A percentile compares a stretch with the other conserved stretches of the same genome.
Evolutionary conservation across 2,797 vertebrate genomes (phyloP).

Genomic region (Ataeniobius toweri): DNA sequence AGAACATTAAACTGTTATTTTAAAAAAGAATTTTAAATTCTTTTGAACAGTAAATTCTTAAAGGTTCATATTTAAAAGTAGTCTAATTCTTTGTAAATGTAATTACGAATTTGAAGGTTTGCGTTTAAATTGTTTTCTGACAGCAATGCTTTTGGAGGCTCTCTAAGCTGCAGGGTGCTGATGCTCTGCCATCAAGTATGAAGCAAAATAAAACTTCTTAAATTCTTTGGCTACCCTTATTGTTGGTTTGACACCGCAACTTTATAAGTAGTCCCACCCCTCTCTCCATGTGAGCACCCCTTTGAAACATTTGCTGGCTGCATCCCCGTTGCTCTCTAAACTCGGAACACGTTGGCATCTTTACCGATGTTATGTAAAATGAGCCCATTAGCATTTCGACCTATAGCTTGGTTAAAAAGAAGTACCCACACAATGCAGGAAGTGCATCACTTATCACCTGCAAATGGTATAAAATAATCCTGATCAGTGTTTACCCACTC

Average conservation of each 20-base stretch:
- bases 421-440: conserved; percentile 46
- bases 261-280: neutral
- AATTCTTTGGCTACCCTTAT: neutral
- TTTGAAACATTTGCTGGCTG: neutral
- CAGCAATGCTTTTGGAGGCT: neutral
- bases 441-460: conserved; percentile 68
- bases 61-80: neutral
- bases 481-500: conserved; percentile 63
- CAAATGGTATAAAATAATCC: conserved; percentile 64
- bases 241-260: neutral
- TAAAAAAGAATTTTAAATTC: neutral
- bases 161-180: neutral
- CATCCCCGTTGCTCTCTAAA: neutral
- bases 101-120: neutral
- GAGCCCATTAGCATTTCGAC: conserved; percentile 68
- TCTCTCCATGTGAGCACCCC: neutral
- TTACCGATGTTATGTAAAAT: conserved; percentile 63
- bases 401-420: conserved; percentile 24
- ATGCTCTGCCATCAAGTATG: neutral
- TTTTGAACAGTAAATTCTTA: neutral
- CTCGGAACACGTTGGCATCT: conserved; percentile 43
- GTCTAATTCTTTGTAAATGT: neutral
- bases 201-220: neutral
- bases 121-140: neutral
- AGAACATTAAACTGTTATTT: neutral